A percentile compares a stretch with the other conserved stretches of the same genome.
Conservation (phyloP, 2,888 invertebrate species). For the Zygogramma bicolorata region DNA sequence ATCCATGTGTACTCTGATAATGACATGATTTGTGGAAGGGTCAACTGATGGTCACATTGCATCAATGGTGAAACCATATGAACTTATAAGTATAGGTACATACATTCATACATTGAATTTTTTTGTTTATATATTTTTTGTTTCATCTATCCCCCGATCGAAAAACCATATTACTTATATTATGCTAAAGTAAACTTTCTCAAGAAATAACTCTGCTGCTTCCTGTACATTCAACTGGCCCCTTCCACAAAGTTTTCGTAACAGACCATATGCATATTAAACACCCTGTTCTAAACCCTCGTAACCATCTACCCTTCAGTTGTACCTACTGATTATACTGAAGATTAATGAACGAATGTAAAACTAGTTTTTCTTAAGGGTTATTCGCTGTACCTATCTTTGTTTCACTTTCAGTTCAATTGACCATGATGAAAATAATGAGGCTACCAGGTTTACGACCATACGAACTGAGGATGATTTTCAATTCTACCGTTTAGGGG, state of each 20-base stretch:
- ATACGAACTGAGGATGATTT: not conserved
- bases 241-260: slow-evolving; percentile 43
- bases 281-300: slow-evolving; percentile 38
- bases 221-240: slow-evolving; percentile 54
- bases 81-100: too few relatives aligned
- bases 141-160: too few relatives aligned
- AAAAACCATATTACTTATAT: too few relatives aligned
- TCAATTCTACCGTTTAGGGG: not conserved
- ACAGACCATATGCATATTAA: slow-evolving; percentile 52
- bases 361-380: slow-evolving; percentile 51
- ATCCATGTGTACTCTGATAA: too few relatives aligned
- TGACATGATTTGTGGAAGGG: too few relatives aligned
- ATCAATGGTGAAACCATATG: too few relatives aligned
- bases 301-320: slow-evolving; percentile 50
- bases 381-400: slow-evolving; percentile 41
- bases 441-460: not conserved
- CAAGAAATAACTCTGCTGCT: slow-evolving; percentile 30
- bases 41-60: too few relatives aligned
- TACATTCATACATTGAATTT: too few relatives aligned
- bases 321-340: slow-evolving; percentile 46
- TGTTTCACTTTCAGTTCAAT: slow-evolving; percentile 36
- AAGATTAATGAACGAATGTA: slow-evolving; percentile 56
- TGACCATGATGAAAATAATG: not conserved
- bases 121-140: too few relatives aligned
- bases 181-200: too few relatives aligned